A percentile compares a stretch with the other conserved stretches of the same genome.
Conservation (phyloP, 53 echinoderm and acorn worm genomes). For the Paracentrotus lividus region DNA sequence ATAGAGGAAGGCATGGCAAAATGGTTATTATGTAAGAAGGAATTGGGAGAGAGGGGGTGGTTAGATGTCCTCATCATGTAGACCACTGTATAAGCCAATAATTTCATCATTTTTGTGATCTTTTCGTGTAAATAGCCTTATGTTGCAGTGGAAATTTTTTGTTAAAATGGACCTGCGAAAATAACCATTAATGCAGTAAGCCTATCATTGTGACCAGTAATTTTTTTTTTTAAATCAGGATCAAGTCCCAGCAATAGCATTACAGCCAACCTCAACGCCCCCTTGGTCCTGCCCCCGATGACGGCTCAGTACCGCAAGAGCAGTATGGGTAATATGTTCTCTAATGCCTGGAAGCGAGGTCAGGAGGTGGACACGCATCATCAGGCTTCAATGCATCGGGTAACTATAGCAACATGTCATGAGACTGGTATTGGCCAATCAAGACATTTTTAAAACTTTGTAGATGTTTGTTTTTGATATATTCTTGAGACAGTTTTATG, state of each 20-base stretch:
- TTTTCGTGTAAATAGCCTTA: no score
- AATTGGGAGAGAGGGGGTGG: no score
- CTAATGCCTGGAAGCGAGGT: conserved; percentile 97
- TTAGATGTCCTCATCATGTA: no score
- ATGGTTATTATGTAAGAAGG: no score
- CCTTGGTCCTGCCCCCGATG: conserved; percentile 64
- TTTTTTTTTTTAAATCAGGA: conserved; percentile 46
- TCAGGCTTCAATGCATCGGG: conserved; percentile 18
- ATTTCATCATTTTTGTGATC: no score
- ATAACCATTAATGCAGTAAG: no score
- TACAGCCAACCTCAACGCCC: conserved; percentile 74
- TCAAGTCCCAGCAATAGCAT: conserved; percentile 80
- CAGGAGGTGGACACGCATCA: conserved; percentile 77
- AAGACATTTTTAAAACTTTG: neutral
- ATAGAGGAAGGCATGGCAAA: no score
- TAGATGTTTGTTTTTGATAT: neutral
- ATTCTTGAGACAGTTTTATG: neutral
- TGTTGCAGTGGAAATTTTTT: no score
- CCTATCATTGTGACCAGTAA: no score
- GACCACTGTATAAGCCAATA: no score
- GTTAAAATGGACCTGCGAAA: no score
- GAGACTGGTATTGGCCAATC: conserved; percentile 25
- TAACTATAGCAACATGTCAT: conserved; percentile 58
- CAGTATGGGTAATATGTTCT: conserved; percentile 92
- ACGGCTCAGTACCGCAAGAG: conserved; percentile 76